Evolutionary conservation across 2,113 vertebrate species (phyloP), one percentile per base, ranked within the genome.

Genomic region (Regulus satrapa): DNA sequence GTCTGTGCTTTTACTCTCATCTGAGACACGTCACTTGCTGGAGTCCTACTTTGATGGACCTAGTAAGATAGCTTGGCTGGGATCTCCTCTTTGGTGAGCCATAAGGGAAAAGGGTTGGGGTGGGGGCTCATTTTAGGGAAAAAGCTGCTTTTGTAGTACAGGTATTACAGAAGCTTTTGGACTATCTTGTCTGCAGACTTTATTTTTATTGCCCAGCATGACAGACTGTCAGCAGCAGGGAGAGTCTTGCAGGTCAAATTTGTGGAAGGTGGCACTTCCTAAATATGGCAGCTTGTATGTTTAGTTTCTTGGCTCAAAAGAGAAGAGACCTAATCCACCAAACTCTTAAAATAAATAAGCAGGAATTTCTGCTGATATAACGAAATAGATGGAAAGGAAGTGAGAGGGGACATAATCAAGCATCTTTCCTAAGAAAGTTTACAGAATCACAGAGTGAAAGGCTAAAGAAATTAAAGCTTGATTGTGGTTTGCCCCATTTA

Each of bases 11-110:
- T 93, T 93, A 85, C 84, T 94, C 66, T 93, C 66, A 83, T 31
- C 85, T 96, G 89, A 97, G 94, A 58, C 81, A 55, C 24, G 46
- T 85, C 92, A 88, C 81, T 94, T 95, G 92, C 93, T 95, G 94
- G 92, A 92, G 85, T 96, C 89, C 92, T 95, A 80, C 89, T 95
- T 95, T 95, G 93, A 26, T 94, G 94, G 89, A 95, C 93, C 90
- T 95, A 93, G 92, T 92, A 95, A 96, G 82, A 88, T 94, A 85
- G 71, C 74, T 95, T 95, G 93, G 40, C 92, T 95, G 92, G 89
- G 92, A 88, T 94, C 85, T 94, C 75, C 89, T 95, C 78, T 94
- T 95, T 86, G 91, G 77, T 95, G 88, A 96, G 89, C 92, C 66
- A 76, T 90, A 83, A 93, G 94, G 88, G 79, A 80, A 85, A 92